Evolutionary conservation across 2,888 invertebrate genomes (phyloP), one percentile per base, ranked within the genome.

Genomic region (Frankliniella fusca): DNA sequence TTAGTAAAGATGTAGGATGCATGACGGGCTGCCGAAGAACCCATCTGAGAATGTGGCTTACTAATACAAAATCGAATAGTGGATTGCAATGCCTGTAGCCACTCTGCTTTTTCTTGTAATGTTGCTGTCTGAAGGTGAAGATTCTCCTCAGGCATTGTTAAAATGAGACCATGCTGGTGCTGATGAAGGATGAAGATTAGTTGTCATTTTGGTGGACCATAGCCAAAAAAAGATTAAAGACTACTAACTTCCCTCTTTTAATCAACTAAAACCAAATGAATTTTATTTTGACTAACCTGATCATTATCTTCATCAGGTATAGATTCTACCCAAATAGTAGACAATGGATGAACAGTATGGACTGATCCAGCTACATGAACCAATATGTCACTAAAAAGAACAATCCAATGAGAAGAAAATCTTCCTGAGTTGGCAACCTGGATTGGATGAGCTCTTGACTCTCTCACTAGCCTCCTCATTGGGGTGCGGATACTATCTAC

Each of bases 371-470:
- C 91, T 48, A 93, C 89, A 86, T 96, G 95, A 82, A 95, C 91
- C 84, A 97, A 93, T 82, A 93, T 89, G 88, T 97, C 96, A 82
- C 93, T 94, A 86, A 97, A 92, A 81, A 97, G 89, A 85, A 96
- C 91, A 86, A 97, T 95, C 90, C 93, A 93, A 86, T 95, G 94
- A 0, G 93, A 92, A 8, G 93, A 93, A 87, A 96, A 94, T 84
- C 94, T 90, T 38, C 94, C 92, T 49, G 93, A 92, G 86, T 93
- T 92, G 7, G 91, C 90, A 83, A 95, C 88, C 84, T 91, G 92
- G 3, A 97, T 88, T 0, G 93, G 93, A 84, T 92, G 90, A 11
- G 92, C 90, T 85, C 92, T 92, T 1, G 95, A 96, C 85, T 96
- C 95, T 83, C 94, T 90, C 82, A 96, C 90, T 70, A 97, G 88